A percentile compares a stretch with the other conserved stretches of the same genome.
phyloP scores from a whole-genome alignment of 2,797 vertebrate species.

The Petrocephalus schoutedeni region DNA sequence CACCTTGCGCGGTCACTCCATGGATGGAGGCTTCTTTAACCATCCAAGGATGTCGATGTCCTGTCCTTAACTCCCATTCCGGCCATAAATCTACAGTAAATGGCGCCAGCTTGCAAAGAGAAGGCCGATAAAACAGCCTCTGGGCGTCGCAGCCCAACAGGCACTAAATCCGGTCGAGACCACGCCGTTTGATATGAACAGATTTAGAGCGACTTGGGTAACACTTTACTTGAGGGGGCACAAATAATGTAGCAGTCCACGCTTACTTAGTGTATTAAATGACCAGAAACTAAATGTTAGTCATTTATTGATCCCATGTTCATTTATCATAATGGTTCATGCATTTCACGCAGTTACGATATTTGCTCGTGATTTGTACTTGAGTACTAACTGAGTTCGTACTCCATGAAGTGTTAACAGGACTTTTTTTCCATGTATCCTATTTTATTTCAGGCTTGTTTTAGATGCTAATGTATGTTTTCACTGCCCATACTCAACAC shows the following conservation, averaged over 20 bases:
- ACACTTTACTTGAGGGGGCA: not conserved
- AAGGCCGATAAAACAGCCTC: not conserved
- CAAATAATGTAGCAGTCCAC: not conserved
- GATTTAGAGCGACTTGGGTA: not conserved
- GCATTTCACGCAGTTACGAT: not conserved
- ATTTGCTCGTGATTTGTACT: not conserved
- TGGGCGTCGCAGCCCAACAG: not conserved
- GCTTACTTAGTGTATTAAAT: not conserved
- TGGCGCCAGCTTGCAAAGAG: not conserved
- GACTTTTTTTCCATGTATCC: not conserved
- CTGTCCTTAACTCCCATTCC: not conserved
- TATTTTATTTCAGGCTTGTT: not conserved
- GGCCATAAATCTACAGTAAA: constrained; percentile 1
- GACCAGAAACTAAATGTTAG: not conserved
- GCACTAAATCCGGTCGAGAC: not conserved
- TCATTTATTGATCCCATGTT: not conserved
- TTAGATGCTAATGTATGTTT: not conserved
- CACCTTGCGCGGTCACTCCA: constrained; percentile 39
- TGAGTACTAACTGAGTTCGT: not conserved
- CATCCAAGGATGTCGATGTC: constrained; percentile 35
- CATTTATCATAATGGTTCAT: not conserved
- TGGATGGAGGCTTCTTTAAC: constrained; percentile 39
- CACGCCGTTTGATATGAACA: not conserved
- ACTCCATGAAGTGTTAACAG: not conserved
- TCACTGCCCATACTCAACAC: not conserved